Evolutionary conservation across 1,140 invertebrate genomes (phyloP), one percentile per base, ranked within the genome.

Genomic region (Drosophila seguyi): DNA sequence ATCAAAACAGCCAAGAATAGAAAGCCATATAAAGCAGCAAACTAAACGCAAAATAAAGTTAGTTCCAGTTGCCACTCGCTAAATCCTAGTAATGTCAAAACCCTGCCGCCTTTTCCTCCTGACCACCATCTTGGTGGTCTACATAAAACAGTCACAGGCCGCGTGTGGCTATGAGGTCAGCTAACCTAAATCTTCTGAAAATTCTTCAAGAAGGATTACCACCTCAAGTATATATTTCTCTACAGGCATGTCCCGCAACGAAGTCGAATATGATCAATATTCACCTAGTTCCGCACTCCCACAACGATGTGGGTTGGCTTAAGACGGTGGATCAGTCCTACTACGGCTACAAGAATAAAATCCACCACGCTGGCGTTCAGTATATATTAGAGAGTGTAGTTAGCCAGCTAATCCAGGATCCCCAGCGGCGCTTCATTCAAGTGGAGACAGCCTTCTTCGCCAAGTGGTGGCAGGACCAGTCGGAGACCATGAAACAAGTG

Each of bases 321-420:
- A 98, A 98, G 93, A 98, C 98, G 0, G 96, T 98, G 0, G 97
- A 98, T 93, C 97, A 99, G 88, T 99, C 98, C 93, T 99, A 96
- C 83, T 97, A 96, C 93, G 97, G 97, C 81, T 94, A 95, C 95
- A 79, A 93, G 20, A 94, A 95, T 16, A 92, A 87, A 2, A 96
- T 96, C 8, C 97, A 97, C 88, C 94, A 95, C 47, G 97, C 96
- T n/a, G 97, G 96, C 0, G 97, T 98, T 0, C 96, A 97, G 87
- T 98, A 98, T 81, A 99, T 99, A 67, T 87, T 99, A 7, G 97
- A 99, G 91, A 97, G 97, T 1, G 98, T 98, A 0, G 93, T 99
- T 6, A 93, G 95, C n/a, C 96, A 97, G 62, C 93, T 99, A 0
- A 84, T 95, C 63, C 95, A 96, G 72, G 95, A 98, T 93, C 94